A percentile compares a stretch with the other conserved stretches of the same genome.
Conservation (phyloP, 1,140 invertebrate genomes). For the Portunus trituberculatus region DNA sequence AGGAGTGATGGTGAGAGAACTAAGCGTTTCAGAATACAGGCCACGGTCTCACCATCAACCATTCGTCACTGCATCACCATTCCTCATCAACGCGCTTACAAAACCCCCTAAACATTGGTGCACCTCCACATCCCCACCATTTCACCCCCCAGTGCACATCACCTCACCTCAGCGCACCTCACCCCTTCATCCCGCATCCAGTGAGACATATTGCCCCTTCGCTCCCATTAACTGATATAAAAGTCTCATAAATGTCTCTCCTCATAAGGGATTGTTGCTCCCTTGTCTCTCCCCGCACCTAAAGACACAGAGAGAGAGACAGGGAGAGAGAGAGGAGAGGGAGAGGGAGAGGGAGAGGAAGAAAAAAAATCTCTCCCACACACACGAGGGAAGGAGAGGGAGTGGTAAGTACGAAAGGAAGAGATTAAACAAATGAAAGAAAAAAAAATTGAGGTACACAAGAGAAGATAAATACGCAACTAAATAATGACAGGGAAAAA, state of each 20-base stretch:
- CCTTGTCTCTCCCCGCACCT: not conserved
- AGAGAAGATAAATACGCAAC: too few relatives aligned
- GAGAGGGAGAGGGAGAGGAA: not conserved
- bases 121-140: not conserved
- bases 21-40: too few relatives aligned
- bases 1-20: too few relatives aligned
- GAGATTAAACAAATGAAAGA: too few relatives aligned
- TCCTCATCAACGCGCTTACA: not conserved
- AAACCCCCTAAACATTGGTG: not conserved
- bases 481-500: too few relatives aligned
- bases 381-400: not conserved
- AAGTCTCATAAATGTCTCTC: constrained; percentile 8
- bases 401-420: not conserved
- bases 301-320: too few relatives aligned
- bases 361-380: not conserved
- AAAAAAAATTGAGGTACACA: too few relatives aligned
- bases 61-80: not conserved
- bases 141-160: not conserved
- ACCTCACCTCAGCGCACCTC: not conserved
- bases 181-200: too few relatives aligned
- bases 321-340: too few relatives aligned
- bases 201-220: not conserved
- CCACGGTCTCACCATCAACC: not conserved
- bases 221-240: not conserved
- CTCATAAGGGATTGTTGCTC: not conserved